Evolutionary conservation across 2,113 vertebrate species (phyloP).

Genomic region (Erpornis zantholeuca): DNA sequence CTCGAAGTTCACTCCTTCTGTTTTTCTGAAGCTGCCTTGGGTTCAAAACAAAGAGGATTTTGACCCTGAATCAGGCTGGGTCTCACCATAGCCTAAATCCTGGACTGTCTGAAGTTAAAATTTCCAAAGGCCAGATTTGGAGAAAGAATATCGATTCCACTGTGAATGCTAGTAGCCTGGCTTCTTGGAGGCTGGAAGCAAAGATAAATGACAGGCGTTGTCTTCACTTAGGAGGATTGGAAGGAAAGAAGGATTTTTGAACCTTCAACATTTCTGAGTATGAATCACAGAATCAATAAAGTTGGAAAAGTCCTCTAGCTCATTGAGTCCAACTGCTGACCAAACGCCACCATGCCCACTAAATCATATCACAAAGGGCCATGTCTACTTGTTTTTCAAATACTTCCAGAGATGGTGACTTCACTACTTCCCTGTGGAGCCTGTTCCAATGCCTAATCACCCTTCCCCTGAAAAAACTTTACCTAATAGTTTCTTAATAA

Average conservation of each 20-base stretch:
- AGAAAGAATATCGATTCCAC: background rate
- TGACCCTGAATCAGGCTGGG: background rate
- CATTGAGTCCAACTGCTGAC: background rate
- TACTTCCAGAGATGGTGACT: background rate
- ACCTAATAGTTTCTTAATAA: background rate
- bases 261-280: background rate
- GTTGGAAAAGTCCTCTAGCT: background rate
- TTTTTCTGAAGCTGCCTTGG: background rate
- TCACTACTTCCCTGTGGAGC: background rate
- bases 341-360: accelerated
- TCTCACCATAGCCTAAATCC: background rate
- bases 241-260: background rate
- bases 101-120: background rate
- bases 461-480: accelerated
- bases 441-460: background rate
- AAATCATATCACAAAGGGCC: background rate
- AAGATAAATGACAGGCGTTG: background rate
- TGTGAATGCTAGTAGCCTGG: background rate
- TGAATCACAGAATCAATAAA: background rate
- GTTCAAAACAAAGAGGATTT: background rate
- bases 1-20: background rate
- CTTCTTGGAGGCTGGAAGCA: background rate
- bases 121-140: background rate
- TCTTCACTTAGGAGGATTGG: background rate
- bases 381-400: background rate